Base-by-base conservation (phyloP, 2,888 invertebrate genomes). In the Cordylochernes scorpioides region DNA sequence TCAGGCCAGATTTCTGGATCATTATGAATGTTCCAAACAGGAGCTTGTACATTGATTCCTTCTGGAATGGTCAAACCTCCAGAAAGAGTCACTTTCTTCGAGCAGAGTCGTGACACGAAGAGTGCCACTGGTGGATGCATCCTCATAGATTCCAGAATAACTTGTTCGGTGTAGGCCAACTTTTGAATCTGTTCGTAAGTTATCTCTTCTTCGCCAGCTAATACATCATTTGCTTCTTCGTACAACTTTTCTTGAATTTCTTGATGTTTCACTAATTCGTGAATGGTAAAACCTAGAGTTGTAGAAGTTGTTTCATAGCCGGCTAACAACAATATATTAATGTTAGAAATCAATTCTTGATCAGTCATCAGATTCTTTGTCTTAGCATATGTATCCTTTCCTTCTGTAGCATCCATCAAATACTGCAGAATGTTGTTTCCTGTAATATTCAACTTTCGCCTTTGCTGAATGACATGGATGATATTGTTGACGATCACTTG, bases 251-350 rank as follows among this genome's bases (percentile, higher is more conserved):
- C 39, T 34, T 60, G 60, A 15, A 56, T 46, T 3, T 55, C 52
- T 3, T 46, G 54, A 42, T 60, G 48, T 30, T 46, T 47, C n/a
- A 57, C 53, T 31, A 61, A 44, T 24, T 56, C 49, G 41, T 56
- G 57, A 30, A 54, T 46, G 8, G 53, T 46, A 41, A 54, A 61
- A 5, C 51, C 50, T 17, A 62, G 42, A 3, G 57, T 50, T 3
- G 55, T 55, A 15, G 58, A 54, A 0, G 60, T 60, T 1, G 61
- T 62, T 41, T 62, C 62, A 24, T 36, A 41, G 1, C 38, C 41
- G n/a, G 38, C 39, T 17, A 41, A 15, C 14, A 39, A 17, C 13
- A 39, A 31, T 2, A 39, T 19, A 6, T 39, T 32, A 7, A 33
- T 28, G 25, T 41, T 41, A 7, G 35, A 39, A 16, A 34, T 30